Evolutionary conservation across 2,113 vertebrate genomes (phyloP), one percentile per base, ranked within the genome.

Genomic region (Lampris megalopsis): DNA sequence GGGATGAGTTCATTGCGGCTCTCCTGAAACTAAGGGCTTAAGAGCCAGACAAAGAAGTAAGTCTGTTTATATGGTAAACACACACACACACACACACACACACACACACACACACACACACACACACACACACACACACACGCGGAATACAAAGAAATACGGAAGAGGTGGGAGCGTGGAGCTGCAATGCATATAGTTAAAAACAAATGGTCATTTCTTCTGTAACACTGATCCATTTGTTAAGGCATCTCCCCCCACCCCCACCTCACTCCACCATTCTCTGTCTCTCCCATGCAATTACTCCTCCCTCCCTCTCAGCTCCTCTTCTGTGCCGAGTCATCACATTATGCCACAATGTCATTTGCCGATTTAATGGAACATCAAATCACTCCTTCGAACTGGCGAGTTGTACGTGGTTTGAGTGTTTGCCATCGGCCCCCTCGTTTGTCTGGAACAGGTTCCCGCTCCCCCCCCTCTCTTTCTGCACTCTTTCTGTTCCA

Each of bases 161-260:
- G 10, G 5, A 10, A 10, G 37, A 65, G 63, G 43, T n/a, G 73
- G 43, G 63, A 71, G 59, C 73, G 72, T 48, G 66, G 66, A 65
- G 60, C 62, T 64, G 43, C 58, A 13, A 57, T 86, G 87, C 70
- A 67, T 82, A 66, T 61, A 36, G 63, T 68, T 78, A 52, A 73
- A 73, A 42, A 91, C 85, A 91, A 90, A 79, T 73, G 56, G 71
- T 71, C 80, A 79, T 80, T 89, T 92, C 80, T 91, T 88, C 64
- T 77, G 63, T 4, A 82, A 89, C 91, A 92, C 81, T 76, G 82
- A 80, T 71, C 62, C 49, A 68, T 77, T 92, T 90, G 86, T 91
- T 67, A 81, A 60, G 53, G 45, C 76, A 53, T 62, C 80, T 53
- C 65, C 57, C 47, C 60, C 53, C 53, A 38, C 38, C 40, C 60